Percentiles rank a stretch among this genome's conserved stretches.
Conservation (phyloP, 2,113 vertebrate species). For the Hemiscyllium ocellatum region DNA sequence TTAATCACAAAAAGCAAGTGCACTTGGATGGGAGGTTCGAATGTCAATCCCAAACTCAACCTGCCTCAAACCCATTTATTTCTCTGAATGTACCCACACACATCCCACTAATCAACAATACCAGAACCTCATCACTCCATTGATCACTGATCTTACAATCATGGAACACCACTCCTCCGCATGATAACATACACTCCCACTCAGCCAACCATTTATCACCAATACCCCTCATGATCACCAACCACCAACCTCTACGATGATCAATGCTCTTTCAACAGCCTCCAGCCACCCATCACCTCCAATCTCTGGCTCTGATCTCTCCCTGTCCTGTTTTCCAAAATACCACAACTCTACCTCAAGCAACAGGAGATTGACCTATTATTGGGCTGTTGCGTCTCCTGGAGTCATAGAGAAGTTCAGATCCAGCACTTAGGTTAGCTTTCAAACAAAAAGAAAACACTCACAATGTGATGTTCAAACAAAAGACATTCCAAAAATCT, state of each 20-base stretch:
- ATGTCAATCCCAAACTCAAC: neutral
- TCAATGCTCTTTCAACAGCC: neutral
- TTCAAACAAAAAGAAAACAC: neutral
- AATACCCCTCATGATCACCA: neutral
- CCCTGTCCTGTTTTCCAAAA: neutral
- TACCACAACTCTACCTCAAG: neutral
- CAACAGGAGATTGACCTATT: neutral
- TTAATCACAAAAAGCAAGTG: neutral
- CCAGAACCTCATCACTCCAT: neutral
- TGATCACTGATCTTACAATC: neutral
- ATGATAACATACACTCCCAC: too few relatives aligned
- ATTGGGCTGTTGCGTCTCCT: neutral
- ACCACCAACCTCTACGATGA: neutral
- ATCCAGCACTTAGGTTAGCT: neutral
- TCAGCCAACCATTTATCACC: neutral
- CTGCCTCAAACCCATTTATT: neutral
- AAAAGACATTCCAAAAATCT: neutral
- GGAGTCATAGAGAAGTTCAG: neutral
- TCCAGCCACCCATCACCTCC: neutral
- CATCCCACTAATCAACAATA: too few relatives aligned
- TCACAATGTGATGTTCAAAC: neutral
- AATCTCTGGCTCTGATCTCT: neutral
- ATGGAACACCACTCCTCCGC: too few relatives aligned
- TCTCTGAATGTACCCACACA: too few relatives aligned
- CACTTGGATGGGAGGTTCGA: neutral